Evolutionary conservation across 2,113 vertebrate genomes (phyloP).

Genomic region (Chaenocephalus aceratus): DNA sequence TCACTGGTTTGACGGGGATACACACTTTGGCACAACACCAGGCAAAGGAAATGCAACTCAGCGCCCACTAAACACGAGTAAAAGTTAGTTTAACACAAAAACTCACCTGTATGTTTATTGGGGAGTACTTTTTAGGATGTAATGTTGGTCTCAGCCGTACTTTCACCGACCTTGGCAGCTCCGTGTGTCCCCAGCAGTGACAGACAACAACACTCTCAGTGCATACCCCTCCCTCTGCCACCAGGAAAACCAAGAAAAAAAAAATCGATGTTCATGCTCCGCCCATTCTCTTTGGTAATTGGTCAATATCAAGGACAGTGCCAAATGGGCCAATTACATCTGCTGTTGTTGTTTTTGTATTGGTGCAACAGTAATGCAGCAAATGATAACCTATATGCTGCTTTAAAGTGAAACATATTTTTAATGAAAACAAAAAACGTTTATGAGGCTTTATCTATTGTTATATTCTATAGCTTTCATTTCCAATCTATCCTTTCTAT

Average conservation of each 20-base stretch:
- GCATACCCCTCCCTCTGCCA: conserved; percentile 50
- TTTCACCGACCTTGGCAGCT: conserved; percentile 56
- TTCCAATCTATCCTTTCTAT: neutral
- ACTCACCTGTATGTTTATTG: conserved; percentile 60
- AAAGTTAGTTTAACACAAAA: conserved; percentile 9
- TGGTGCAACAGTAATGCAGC: conserved; percentile 32
- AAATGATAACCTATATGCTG: neutral
- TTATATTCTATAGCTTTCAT: neutral
- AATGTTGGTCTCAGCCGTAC: conserved; percentile 5
- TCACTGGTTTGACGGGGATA: conserved; percentile 38
- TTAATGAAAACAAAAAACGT: neutral
- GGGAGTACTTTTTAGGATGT: conserved; percentile 1
- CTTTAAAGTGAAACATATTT: neutral
- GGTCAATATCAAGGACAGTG: conserved; percentile 62
- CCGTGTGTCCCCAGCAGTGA: conserved; percentile 53
- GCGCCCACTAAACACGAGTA: neutral
- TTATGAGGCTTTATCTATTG: neutral
- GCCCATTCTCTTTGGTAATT: conserved; percentile 52
- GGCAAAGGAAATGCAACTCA: neutral
- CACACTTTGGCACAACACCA: conserved; percentile 35
- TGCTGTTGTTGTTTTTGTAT: neutral
- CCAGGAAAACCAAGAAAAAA: conserved; percentile 5
- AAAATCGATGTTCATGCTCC: conserved; percentile 1
- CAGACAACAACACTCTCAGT: conserved; percentile 53
- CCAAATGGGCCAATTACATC: conserved; percentile 56